Conservation (phyloP, 2,113 vertebrate genomes). For the Jaculus jaculus region DNA sequence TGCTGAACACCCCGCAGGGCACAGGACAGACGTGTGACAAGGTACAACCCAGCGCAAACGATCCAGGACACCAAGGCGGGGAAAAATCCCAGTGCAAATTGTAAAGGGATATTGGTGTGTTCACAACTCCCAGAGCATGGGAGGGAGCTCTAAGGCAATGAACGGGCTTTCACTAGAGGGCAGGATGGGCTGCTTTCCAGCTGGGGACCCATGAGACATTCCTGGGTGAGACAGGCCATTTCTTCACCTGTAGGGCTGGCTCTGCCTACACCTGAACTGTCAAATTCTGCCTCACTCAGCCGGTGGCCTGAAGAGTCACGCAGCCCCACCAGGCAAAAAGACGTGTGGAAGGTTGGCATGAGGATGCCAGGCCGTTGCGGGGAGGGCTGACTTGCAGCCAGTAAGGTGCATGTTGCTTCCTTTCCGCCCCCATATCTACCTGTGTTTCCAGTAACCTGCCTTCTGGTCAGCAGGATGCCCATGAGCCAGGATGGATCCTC, state of each 20-base stretch:
- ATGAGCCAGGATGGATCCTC: not conserved
- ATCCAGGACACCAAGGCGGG: not conserved
- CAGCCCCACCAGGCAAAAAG: not conserved
- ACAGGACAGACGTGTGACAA: not conserved
- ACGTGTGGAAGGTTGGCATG: not conserved
- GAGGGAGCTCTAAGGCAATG: not conserved
- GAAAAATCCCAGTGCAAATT: not conserved
- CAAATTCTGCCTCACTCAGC: not conserved
- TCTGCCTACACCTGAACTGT: not conserved
- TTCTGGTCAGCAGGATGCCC: not conserved
- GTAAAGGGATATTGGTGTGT: accelerated
- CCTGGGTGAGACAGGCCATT: not conserved
- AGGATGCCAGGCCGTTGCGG: not conserved
- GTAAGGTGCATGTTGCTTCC: not conserved
- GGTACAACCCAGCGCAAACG: not conserved
- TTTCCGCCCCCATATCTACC: not conserved
- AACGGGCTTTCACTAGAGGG: not conserved
- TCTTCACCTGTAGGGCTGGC: not conserved
- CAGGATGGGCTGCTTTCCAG: not conserved
- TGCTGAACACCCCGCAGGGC: not conserved
- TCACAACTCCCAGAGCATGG: not conserved
- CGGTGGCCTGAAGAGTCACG: not conserved
- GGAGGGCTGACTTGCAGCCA: not conserved
- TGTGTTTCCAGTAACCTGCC: not conserved
- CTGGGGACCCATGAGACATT: not conserved